phyloP scores from a whole-genome alignment of 2,113 vertebrate genomes.

The Petromus typicus region DNA sequence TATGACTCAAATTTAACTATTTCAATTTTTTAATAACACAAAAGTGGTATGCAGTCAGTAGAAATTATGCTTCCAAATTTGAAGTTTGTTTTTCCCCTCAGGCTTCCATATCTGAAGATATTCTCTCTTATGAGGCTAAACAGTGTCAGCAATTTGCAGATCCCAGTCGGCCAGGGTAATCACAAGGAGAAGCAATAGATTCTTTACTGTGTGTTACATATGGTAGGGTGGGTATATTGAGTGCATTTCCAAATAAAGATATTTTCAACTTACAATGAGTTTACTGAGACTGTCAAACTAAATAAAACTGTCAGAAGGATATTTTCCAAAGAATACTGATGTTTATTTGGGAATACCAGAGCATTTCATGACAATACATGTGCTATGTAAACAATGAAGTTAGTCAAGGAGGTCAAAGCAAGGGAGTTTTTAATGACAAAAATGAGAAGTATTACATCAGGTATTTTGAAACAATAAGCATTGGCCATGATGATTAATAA shows the following conservation, averaged over 20 bases:
- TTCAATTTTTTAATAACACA: not conserved
- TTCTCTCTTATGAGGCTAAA: not conserved
- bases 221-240: not conserved
- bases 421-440: not conserved
- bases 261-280: not conserved
- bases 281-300: not conserved
- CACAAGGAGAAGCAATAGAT: too few species aligned
- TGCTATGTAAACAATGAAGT: not conserved
- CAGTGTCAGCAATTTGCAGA: not conserved
- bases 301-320: not conserved
- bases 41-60: not conserved
- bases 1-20: not conserved
- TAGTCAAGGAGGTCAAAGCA: not conserved
- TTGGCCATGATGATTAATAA: not conserved
- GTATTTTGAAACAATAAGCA: not conserved
- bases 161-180: not conserved
- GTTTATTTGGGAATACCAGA: not conserved
- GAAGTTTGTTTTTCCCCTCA: not conserved
- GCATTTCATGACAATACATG: too few species aligned
- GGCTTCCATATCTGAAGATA: not conserved
- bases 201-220: rapidly evolving
- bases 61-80: not conserved
- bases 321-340: not conserved
- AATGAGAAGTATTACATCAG: not conserved
- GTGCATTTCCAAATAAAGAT: not conserved